phyloP scores from a whole-genome alignment of 2,113 vertebrate species.

The Dinomys branickii region DNA sequence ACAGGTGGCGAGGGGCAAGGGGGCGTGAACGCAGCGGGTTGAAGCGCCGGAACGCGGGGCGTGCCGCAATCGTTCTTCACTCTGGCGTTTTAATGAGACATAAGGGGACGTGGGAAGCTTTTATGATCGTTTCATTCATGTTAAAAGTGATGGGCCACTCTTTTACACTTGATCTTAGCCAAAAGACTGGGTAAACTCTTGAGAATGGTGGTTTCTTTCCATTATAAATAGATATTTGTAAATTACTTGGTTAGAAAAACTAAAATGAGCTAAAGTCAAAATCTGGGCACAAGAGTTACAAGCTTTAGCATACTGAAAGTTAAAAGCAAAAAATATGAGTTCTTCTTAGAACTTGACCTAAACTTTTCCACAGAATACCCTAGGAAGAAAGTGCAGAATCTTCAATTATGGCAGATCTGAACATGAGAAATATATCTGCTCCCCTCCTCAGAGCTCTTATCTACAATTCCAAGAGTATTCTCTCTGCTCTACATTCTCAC shows the following conservation, averaged over 20 bases:
- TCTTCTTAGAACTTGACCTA: background rate
- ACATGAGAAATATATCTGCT: background rate
- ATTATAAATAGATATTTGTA: background rate
- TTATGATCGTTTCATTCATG: constrained; percentile 64
- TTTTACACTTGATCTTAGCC: background rate
- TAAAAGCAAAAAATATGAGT: background rate
- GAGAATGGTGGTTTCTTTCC: background rate
- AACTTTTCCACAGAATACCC: background rate
- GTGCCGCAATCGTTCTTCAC: constrained; percentile 60
- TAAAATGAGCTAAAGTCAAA: constrained; percentile 45
- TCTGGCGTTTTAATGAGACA: constrained; percentile 73
- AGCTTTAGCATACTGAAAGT: background rate
- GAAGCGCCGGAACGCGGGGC: background rate
- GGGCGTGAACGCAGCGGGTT: constrained; percentile 52
- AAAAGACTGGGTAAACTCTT: constrained; percentile 45
- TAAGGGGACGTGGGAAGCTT: constrained; percentile 72
- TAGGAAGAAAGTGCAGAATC: background rate
- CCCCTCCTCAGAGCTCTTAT: background rate
- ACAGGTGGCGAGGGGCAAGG: constrained; percentile 77
- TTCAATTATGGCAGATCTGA: background rate
- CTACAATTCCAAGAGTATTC: background rate
- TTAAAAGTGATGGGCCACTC: constrained; percentile 72
- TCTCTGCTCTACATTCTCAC: background rate
- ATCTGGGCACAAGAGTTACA: background rate
- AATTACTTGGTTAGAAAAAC: constrained; percentile 19